These are phyloP conservation scores for Limenitis camilla DNA, from an alignment of 2,888 invertebrate genomes.

Conservation along the genomic window DNA sequence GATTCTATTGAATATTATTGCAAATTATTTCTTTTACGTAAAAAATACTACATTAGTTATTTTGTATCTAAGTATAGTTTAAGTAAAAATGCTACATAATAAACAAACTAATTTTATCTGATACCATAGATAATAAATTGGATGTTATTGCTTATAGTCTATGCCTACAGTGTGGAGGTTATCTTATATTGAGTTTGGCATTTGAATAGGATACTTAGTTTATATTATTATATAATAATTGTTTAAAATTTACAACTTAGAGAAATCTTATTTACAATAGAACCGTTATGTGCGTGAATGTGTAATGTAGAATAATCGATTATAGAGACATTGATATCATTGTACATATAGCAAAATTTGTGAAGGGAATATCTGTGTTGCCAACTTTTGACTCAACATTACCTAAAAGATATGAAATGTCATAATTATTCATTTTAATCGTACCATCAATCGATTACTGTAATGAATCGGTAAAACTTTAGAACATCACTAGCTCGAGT, in stretches of 20 bases:
- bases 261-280: conserved; percentile 20
- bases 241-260: conserved; percentile 15
- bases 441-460: too few species aligned
- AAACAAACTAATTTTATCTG: neutral
- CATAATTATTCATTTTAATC: too few species aligned
- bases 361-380: too few species aligned
- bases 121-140: neutral
- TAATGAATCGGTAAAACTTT: too few species aligned
- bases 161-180: conserved; percentile 3
- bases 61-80: neutral
- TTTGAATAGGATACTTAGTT: conserved; percentile 5
- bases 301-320: conserved; percentile 25
- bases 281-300: conserved; percentile 24
- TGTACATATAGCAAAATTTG: too few species aligned
- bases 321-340: conserved; percentile 8
- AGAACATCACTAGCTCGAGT: too few species aligned
- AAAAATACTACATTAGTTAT: neutral
- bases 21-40: neutral
- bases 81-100: conserved; percentile 13
- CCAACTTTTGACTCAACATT: too few species aligned
- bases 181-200: conserved; percentile 12
- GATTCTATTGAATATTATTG: neutral
- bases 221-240: neutral
- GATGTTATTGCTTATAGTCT: neutral
- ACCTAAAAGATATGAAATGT: too few species aligned